Evolutionary conservation across 2,113 vertebrate species (phyloP).

Genomic region (Misgurnus anguillicaudatus): DNA sequence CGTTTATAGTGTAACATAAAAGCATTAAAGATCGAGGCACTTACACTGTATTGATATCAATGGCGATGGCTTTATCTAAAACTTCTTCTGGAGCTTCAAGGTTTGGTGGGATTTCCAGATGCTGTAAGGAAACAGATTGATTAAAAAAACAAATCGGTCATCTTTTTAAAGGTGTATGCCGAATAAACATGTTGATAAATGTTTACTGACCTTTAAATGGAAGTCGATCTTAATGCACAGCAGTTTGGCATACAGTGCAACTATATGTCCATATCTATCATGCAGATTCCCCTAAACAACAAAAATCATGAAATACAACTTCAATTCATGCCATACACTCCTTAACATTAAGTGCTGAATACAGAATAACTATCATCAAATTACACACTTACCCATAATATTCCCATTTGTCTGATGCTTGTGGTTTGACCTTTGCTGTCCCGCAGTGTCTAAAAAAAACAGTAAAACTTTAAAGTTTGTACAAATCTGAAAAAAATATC

Average conservation of each 20-base stretch:
- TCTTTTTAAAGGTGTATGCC: background rate
- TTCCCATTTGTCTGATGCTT: slow-evolving; percentile 52
- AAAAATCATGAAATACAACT: background rate
- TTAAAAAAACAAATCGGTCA: background rate
- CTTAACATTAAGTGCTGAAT: background rate
- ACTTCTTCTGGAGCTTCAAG: slow-evolving; percentile 88
- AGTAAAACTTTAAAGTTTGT: background rate
- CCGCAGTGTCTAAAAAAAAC: slow-evolving; percentile 46
- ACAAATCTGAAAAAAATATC: too few relatives aligned
- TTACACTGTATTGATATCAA: slow-evolving; percentile 89
- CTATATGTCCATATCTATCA: slow-evolving; percentile 91
- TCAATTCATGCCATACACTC: background rate
- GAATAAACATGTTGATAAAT: background rate
- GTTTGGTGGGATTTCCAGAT: slow-evolving; percentile 82
- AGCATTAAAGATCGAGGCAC: slow-evolving; percentile 45
- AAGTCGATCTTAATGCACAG: slow-evolving; percentile 95
- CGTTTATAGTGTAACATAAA: background rate
- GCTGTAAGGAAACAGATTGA: slow-evolving; percentile 53
- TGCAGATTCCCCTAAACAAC: slow-evolving; percentile 84
- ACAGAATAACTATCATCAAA: background rate
- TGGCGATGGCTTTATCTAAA: slow-evolving; percentile 84
- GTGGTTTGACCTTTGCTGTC: slow-evolving; percentile 50
- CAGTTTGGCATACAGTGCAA: slow-evolving; percentile 89
- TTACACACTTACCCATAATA: slow-evolving; percentile 48
- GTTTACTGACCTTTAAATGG: slow-evolving; percentile 84